Conservation (phyloP, 2,888 invertebrate species). For the Folsomia candida region DNA sequence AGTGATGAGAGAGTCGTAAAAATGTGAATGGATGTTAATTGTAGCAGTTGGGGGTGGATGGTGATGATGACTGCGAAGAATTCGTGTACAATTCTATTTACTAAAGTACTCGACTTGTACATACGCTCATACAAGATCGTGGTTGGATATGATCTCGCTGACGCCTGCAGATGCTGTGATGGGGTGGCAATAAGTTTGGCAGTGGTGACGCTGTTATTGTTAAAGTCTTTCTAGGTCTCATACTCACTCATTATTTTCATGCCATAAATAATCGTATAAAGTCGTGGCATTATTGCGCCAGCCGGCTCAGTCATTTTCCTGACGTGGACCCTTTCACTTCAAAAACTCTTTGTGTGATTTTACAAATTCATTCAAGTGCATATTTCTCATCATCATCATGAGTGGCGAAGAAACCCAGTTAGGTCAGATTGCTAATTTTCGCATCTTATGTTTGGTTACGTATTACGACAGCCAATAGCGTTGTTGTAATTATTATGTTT, state of each 20-base stretch:
- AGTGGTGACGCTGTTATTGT: not conserved
- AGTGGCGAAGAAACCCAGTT: constrained; percentile 33
- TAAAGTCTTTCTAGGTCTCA: not conserved
- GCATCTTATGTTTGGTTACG: not conserved
- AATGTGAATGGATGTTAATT: too few species aligned
- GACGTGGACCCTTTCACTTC: not conserved
- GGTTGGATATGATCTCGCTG: not conserved
- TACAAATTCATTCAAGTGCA: not conserved
- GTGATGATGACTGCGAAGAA: too few species aligned
- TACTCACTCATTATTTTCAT: not conserved
- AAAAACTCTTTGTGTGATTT: not conserved
- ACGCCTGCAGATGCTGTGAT: not conserved
- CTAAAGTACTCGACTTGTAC: not conserved
- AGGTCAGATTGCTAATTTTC: constrained; percentile 20
- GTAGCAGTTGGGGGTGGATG: too few species aligned
- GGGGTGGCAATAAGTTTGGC: not conserved
- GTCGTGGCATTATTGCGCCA: constrained; percentile 18
- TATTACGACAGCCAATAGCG: not conserved
- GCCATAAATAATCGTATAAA: constrained; percentile 42
- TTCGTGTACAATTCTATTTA: not conserved
- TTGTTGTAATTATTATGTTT: not conserved
- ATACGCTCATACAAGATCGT: not conserved
- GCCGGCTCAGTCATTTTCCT: constrained; percentile 35
- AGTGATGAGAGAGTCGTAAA: not conserved
- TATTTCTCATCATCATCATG: too few species aligned